Evolutionary conservation across 2,797 vertebrate species (phyloP), one percentile per base, ranked within the genome.

Genomic region (Podarcis lilfordi): DNA sequence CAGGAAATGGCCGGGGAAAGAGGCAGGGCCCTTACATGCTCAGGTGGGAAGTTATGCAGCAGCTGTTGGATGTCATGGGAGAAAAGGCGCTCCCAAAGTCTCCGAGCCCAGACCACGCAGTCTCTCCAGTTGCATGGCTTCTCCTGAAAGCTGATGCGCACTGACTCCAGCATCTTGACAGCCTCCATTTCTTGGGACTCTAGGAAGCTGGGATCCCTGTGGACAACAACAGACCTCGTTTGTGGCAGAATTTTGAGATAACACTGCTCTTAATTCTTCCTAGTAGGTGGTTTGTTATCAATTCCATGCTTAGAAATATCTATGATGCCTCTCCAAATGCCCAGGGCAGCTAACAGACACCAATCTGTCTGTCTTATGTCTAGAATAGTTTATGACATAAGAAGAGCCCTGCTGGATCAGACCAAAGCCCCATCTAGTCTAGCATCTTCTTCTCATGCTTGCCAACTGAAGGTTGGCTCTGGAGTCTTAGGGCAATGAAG

Each of bases 51-150:
- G 91, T 78, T 95, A 92, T 96, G 96, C 90, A 98, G 96, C 80
- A 99, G 97, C 90, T 98, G 97, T 8, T 2, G 0, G 27, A 99
- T 97, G 25, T 95, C 90, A 0, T 98, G 91, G 6, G 93, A 97
- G 92, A 97, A 99, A 61, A 97, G 21, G 1, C 86, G 97, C 90
- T 98, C 97, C 98, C 98, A 99, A 90, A 91, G 97, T 89, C 71
- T 88, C 0, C 95, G 96, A 4, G 98, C 98, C 98, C 98, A 99
- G 86, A 1, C 19, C 86, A 99, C 97, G 0, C 98, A 99, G 94
- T 98, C 97, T 9, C 1, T 80, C 98, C 98, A 98, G 95, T 82
- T 92, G 15, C 0, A 76, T 0, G 98, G 98, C 85, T 92, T 92
- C n/a, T 94, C 91, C 81, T 2, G 77, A 88, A 98, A 94, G 93